phyloP scores from a whole-genome alignment of 1,140 invertebrate genomes.

The Zophobas atratus region DNA sequence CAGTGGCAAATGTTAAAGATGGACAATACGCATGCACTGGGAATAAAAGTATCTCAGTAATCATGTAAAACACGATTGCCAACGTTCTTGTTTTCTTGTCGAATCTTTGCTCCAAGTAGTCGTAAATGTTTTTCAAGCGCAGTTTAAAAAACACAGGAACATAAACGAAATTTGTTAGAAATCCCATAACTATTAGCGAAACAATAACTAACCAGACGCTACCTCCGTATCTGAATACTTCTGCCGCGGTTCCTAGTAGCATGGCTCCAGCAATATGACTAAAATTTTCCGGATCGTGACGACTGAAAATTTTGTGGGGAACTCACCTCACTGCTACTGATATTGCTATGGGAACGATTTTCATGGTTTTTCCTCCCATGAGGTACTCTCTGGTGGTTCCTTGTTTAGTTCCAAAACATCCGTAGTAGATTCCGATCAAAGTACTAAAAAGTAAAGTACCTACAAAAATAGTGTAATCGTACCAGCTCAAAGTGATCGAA shows the following conservation, averaged over 20 bases:
- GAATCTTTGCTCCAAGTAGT: conserved; percentile 63
- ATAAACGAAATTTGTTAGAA: conserved; percentile 64
- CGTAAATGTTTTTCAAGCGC: conserved; percentile 81
- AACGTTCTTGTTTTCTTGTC: conserved; percentile 70
- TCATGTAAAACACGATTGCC: conserved; percentile 72
- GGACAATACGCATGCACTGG: conserved; percentile 76
- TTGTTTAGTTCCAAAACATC: conserved; percentile 72
- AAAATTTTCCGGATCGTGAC: conserved; percentile 50
- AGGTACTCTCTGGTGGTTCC: conserved; percentile 74
- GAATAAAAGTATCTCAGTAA: conserved; percentile 69
- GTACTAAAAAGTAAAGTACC: conserved; percentile 72
- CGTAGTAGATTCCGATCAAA: conserved; percentile 76
- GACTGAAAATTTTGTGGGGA: no score
- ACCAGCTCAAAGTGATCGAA: conserved; percentile 46
- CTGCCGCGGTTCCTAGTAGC: conserved; percentile 82
- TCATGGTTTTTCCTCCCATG: conserved; percentile 75
- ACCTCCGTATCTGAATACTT: conserved; percentile 83
- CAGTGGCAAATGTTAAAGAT: conserved; percentile 73
- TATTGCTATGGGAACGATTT: conserved; percentile 72
- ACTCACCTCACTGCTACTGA: conserved; percentile 72
- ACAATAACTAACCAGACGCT: conserved; percentile 71
- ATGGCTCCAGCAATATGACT: conserved; percentile 86
- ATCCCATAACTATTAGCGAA: neutral
- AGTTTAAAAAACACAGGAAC: conserved; percentile 82
- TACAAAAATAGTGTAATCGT: conserved; percentile 71